These are phyloP conservation scores for Hydractinia echinata DNA, from an alignment of 30 jellyfish, hydroid and myxozoan genomes.

Conservation along the genomic window DNA sequence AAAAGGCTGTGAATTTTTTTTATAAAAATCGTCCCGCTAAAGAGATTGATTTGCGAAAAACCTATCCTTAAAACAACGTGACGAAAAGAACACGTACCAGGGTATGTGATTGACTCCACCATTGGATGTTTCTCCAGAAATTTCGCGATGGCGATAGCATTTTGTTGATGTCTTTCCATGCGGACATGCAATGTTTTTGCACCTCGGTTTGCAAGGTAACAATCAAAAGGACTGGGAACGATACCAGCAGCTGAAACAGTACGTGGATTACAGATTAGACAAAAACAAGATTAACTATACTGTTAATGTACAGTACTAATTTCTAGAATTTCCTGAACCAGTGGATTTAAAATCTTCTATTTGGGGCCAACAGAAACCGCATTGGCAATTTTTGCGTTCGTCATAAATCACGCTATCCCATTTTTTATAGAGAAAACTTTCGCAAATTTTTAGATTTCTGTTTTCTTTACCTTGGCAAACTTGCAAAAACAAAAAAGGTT, in stretches of 20 bases:
- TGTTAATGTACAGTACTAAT: too few species aligned
- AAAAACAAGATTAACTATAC: too few species aligned
- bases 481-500: too few species aligned
- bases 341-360: too few species aligned
- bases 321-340: too few species aligned
- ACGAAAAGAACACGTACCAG: constrained; percentile 48
- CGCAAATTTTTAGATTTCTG: too few species aligned
- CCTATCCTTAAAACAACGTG: neutral
- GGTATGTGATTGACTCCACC: constrained; percentile 71
- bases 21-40: neutral
- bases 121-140: constrained; percentile 78
- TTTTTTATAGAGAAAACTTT: too few species aligned
- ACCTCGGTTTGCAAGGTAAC: constrained; percentile 98
- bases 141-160: constrained; percentile 82
- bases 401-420: too few species aligned
- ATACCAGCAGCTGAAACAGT: constrained; percentile 87
- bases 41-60: too few species aligned
- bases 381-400: too few species aligned
- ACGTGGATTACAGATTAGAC: neutral
- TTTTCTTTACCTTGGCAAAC: too few species aligned
- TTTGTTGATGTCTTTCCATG: constrained; percentile 87
- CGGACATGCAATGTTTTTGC: constrained; percentile 95
- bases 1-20: neutral
- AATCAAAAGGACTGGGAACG: constrained; percentile 99
- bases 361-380: too few species aligned